Conservation (phyloP, 2,113 vertebrate species). For the Nipponia nippon region DNA sequence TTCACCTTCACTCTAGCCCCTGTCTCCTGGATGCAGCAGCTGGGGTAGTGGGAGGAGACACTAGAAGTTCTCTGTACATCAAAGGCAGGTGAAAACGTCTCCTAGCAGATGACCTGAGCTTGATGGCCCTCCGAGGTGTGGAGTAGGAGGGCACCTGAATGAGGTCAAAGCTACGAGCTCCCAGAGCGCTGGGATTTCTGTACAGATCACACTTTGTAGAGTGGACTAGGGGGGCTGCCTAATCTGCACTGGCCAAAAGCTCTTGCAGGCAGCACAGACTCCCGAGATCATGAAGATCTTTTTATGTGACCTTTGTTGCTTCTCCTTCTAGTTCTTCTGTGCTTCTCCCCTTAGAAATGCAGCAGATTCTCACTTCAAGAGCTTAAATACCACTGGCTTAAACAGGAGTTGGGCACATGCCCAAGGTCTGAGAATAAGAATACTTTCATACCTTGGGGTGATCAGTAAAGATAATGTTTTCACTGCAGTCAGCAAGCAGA, state of each 20-base stretch:
- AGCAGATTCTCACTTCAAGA: neutral
- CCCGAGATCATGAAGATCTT: neutral
- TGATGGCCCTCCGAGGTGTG: neutral
- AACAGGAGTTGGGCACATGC: neutral
- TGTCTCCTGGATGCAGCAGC: neutral
- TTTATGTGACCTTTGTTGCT: neutral
- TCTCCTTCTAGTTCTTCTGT: neutral
- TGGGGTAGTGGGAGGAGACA: neutral
- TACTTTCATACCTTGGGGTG: neutral
- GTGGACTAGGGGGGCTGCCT: neutral
- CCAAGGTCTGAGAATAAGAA: neutral
- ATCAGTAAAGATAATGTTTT: neutral
- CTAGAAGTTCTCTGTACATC: neutral
- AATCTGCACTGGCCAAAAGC: neutral
- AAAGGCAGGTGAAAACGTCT: neutral
- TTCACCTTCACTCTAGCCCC: neutral
- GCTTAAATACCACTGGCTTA: neutral
- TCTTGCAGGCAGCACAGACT: neutral
- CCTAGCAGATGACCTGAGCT: neutral
- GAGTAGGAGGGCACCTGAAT: accelerated
- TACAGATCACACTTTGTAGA: neutral
- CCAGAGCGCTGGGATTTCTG: neutral
- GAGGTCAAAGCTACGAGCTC: neutral
- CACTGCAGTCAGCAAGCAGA: neutral
- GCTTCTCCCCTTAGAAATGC: neutral